Percentiles rank a stretch among this genome's conserved stretches.
Evolutionary conservation across 2,797 vertebrate genomes (phyloP).

Genomic region (Hephaestus fuliginosus): DNA sequence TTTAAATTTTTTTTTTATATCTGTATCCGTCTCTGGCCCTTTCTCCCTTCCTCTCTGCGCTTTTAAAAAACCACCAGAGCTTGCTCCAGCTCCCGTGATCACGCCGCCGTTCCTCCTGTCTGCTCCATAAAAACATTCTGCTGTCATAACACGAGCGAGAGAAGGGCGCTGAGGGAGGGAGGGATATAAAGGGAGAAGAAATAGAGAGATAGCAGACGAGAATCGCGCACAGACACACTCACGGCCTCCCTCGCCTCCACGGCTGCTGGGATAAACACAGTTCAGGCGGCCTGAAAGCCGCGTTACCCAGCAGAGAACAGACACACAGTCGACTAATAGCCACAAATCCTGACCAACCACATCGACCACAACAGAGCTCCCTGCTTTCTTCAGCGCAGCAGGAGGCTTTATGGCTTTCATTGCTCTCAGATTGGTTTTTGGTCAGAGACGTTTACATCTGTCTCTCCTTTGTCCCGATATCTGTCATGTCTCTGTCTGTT

Average conservation of each 20-base stretch:
- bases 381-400: slow-evolving; percentile 32
- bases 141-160: slow-evolving; percentile 50
- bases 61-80: slow-evolving; percentile 25
- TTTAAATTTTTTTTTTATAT: neutral
- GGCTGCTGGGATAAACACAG: slow-evolving; percentile 31
- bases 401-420: slow-evolving; percentile 29
- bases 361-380: slow-evolving; percentile 30
- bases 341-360: slow-evolving; percentile 37
- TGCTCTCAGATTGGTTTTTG: slow-evolving; percentile 40
- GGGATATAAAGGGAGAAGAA: slow-evolving; percentile 17
- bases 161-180: slow-evolving; percentile 9
- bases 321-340: slow-evolving; percentile 25
- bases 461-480: slow-evolving; percentile 3
- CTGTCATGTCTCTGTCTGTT: slow-evolving; percentile 3
- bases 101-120: slow-evolving; percentile 35
- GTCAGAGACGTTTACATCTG: neutral
- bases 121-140: slow-evolving; percentile 57
- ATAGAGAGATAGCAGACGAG: slow-evolving; percentile 31
- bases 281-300: slow-evolving; percentile 23
- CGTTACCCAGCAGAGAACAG: slow-evolving; percentile 34
- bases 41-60: neutral
- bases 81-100: slow-evolving; percentile 33
- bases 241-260: slow-evolving; percentile 18
- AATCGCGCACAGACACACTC: slow-evolving; percentile 12
- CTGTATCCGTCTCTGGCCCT: slow-evolving; percentile 17